Evolutionary conservation across 1,140 invertebrate genomes (phyloP).

Genomic region (Phymastichus coffea): DNA sequence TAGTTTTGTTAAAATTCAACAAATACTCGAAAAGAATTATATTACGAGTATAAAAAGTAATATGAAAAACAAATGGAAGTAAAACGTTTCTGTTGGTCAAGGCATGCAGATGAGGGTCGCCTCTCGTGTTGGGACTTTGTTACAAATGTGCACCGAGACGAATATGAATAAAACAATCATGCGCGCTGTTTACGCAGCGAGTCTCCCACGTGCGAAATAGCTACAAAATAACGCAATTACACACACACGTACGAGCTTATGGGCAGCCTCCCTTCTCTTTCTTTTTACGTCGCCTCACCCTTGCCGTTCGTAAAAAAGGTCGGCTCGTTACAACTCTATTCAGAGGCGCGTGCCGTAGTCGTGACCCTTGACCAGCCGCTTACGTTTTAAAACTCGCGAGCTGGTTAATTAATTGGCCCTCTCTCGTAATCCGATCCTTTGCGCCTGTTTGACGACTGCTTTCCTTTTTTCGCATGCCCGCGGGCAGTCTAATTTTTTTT

Average conservation of each 20-base stretch:
- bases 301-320: constrained; percentile 33
- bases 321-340: constrained; percentile 58
- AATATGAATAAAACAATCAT: constrained; percentile 55
- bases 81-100: background rate
- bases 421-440: constrained; percentile 33
- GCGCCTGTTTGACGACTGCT: background rate
- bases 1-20: too few relatives aligned
- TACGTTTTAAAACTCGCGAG: constrained; percentile 45
- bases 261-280: constrained; percentile 33
- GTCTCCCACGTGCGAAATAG: constrained; percentile 52
- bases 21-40: too few relatives aligned
- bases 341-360: constrained; percentile 54
- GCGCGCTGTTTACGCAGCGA: constrained; percentile 43
- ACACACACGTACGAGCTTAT: constrained; percentile 41
- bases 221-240: constrained; percentile 58
- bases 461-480: constrained; percentile 1
- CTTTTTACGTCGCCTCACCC: constrained; percentile 29
- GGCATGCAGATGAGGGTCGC: constrained; percentile 4
- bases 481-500: background rate
- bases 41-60: too few relatives aligned
- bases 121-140: background rate
- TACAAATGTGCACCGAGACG: constrained; percentile 29
- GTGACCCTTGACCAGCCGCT: constrained; percentile 47
- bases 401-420: constrained; percentile 49
- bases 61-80: too few relatives aligned